These are phyloP conservation scores for Sardinella longiceps DNA, from an alignment of 2,797 vertebrate genomes.

Conservation along the genomic window DNA sequence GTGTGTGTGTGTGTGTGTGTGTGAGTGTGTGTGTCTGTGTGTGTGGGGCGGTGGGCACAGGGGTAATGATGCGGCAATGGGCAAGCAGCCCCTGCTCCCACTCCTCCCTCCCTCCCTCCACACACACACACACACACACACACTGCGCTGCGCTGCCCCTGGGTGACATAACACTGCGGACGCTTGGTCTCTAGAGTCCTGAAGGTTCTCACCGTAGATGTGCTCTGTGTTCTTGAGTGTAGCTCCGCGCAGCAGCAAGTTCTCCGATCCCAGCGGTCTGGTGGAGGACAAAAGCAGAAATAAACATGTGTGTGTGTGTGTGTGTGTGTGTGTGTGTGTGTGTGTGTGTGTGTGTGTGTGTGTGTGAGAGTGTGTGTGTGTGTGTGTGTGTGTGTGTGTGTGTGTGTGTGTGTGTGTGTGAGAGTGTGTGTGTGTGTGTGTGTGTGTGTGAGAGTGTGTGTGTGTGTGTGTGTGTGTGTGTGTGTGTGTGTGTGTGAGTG, in stretches of 20 bases:
- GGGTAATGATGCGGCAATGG: background rate
- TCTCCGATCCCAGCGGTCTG: conserved; percentile 93
- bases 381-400: no score
- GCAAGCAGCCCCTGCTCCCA: background rate
- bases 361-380: no score
- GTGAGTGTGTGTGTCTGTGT: background rate
- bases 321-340: no score
- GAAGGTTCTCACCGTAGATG: conserved; percentile 83
- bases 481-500: no score
- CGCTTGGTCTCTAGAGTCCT: background rate
- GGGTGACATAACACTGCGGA: background rate
- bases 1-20: background rate
- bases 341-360: no score
- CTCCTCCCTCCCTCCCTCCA: background rate
- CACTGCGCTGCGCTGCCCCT: background rate
- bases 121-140: background rate
- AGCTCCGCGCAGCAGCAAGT: conserved; percentile 93
- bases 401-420: no score
- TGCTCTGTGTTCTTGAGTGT: conserved; percentile 93
- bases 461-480: no score
- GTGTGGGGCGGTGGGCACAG: background rate
- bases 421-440: no score
- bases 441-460: no score
- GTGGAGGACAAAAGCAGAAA: conserved; percentile 47
- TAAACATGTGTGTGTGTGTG: conserved; percentile 37